phyloP scores from a whole-genome alignment of 2,888 invertebrate species.

The Azorinus chamasolen region DNA sequence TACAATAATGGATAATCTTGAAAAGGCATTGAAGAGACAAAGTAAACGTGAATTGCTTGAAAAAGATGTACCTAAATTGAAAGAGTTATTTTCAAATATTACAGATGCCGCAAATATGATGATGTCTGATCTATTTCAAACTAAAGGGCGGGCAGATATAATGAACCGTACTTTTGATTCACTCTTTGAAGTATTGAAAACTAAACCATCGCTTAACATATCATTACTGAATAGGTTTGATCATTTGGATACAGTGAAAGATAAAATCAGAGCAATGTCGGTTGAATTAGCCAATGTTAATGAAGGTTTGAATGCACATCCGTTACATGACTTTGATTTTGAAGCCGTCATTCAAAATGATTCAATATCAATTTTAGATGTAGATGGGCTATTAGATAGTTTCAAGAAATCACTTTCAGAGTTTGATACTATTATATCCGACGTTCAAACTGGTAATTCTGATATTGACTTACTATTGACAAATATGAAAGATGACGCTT shows the following conservation, averaged over 20 bases:
- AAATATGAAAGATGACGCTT: background rate
- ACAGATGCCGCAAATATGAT: too few species aligned
- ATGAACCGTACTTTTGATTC: too few species aligned
- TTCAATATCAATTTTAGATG: background rate
- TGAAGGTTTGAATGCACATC: too few species aligned
- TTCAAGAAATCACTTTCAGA: background rate
- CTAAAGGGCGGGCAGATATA: too few species aligned
- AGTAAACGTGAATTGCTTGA: slow-evolving; percentile 13
- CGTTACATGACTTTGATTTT: background rate
- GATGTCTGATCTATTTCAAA: too few species aligned
- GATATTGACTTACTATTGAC: background rate
- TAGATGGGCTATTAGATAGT: background rate
- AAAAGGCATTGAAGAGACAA: slow-evolving; percentile 10
- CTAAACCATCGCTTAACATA: too few species aligned
- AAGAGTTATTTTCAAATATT: too few species aligned
- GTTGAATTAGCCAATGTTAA: background rate
- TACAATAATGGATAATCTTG: slow-evolving; percentile 8
- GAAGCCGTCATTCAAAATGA: slow-evolving; percentile 5
- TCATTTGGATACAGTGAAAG: background rate
- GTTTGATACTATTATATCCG: background rate
- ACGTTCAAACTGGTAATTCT: background rate
- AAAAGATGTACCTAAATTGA: slow-evolving; percentile 4
- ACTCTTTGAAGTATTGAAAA: too few species aligned
- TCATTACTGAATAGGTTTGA: too few species aligned
- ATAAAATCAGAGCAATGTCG: background rate